A percentile compares a stretch with the other conserved stretches of the same genome.
phyloP scores from a whole-genome alignment of 2,797 vertebrate species.

The Leucoraja ocellata region DNA sequence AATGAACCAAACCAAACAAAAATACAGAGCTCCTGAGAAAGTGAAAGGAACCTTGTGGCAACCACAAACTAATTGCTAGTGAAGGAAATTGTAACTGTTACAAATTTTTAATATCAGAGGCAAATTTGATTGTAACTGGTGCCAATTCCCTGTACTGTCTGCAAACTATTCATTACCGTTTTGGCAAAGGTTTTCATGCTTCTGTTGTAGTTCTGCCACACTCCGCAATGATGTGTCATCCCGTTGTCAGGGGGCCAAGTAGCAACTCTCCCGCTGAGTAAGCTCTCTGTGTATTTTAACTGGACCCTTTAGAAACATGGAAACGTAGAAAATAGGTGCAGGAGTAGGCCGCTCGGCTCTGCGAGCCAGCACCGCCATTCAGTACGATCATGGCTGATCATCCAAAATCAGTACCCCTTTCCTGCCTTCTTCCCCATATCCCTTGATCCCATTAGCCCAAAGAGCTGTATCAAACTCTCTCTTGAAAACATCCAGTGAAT shows the following conservation, averaged over 20 bases:
- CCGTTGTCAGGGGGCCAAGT: conserved; percentile 30
- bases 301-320: not conserved
- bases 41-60: conserved; percentile 35
- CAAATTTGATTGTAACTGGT: conserved; percentile 35
- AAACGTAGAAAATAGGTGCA: no score
- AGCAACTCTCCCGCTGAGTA: conserved; percentile 4
- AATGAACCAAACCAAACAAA: not conserved
- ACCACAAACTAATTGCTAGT: conserved; percentile 28
- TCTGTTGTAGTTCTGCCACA: conserved; percentile 19
- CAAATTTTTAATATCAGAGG: conserved; percentile 33
- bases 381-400: no score
- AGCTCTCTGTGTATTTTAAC: conserved; percentile 19
- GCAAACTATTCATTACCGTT: conserved; percentile 38
- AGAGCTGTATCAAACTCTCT: no score
- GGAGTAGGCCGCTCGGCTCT: no score
- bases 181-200: conserved; percentile 20
- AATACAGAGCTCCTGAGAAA: conserved; percentile 1
- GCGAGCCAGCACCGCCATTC: no score
- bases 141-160: conserved; percentile 34
- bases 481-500: no score
- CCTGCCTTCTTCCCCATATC: no score
- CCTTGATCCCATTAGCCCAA: no score
- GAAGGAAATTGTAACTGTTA: conserved; percentile 35
- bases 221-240: conserved; percentile 33
- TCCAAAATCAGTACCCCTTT: no score